A percentile compares a stretch with the other conserved stretches of the same genome.
Conservation (phyloP, 2,888 invertebrate species). For the Drosophila atroscutellata region DNA sequence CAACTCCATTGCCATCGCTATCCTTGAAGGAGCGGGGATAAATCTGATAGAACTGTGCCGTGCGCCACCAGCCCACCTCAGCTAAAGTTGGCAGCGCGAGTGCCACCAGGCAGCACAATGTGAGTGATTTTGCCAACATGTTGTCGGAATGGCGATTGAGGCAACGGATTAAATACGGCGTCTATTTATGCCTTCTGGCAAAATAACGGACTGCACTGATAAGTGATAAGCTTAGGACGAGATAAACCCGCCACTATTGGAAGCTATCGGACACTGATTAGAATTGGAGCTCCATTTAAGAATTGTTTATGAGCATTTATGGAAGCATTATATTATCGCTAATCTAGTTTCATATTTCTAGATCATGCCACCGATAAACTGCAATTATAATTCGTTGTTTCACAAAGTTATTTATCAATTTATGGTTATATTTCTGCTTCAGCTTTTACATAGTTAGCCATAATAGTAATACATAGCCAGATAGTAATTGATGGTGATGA, state of each 20-base stretch:
- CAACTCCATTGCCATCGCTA: constrained; percentile 92
- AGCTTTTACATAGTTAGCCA: not conserved
- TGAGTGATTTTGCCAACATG: constrained; percentile 46
- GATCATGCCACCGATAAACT: constrained; percentile 63
- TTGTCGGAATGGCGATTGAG: constrained; percentile 34
- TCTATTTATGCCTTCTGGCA: constrained; percentile 57
- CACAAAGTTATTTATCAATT: constrained; percentile 45
- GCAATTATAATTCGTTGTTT: constrained; percentile 36
- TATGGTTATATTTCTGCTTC: constrained; percentile 23
- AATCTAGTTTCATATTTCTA: constrained; percentile 32
- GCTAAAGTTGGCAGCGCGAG: constrained; percentile 51
- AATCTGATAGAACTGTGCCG: constrained; percentile 93
- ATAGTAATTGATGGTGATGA: not conserved
- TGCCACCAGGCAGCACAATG: constrained; percentile 53
- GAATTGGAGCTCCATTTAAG: constrained; percentile 10
- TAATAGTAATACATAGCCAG: no score
- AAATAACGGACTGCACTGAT: not conserved
- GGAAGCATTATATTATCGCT: constrained; percentile 13
- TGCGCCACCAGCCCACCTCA: constrained; percentile 90
- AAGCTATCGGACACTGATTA: constrained; percentile 54
- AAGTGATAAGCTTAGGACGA: constrained; percentile 36
- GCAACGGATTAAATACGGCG: constrained; percentile 43
- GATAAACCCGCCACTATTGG: constrained; percentile 48
- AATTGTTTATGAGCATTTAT: constrained; percentile 56
- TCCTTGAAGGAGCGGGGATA: constrained; percentile 95